These are phyloP conservation scores for Hoplias malabaricus DNA, from an alignment of 2,113 vertebrate species.

Conservation along the genomic window DNA sequence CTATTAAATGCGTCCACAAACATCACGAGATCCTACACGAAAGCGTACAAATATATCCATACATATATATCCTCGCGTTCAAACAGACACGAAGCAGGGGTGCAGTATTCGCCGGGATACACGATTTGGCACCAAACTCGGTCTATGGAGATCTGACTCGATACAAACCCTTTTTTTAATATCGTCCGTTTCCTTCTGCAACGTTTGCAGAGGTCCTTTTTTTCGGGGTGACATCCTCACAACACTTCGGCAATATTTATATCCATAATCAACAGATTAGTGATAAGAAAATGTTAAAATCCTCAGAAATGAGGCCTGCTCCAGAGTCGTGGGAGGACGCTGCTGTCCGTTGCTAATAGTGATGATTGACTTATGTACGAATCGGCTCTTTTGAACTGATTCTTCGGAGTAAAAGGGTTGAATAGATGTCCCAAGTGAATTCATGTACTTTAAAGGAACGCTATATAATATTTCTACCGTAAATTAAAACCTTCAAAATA, in stretches of 20 bases:
- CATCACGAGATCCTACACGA: too few species aligned
- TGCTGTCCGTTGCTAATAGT: constrained; percentile 40
- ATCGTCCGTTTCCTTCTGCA: constrained; percentile 66
- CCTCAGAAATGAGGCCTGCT: not conserved
- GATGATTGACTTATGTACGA: not conserved
- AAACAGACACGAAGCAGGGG: not conserved
- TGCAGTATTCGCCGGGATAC: not conserved
- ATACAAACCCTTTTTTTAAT: constrained; percentile 60
- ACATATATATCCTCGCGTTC: not conserved
- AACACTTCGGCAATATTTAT: not conserved
- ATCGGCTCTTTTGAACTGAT: not conserved
- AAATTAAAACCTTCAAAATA: too few species aligned
- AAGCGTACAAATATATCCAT: too few species aligned
- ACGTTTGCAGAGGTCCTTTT: constrained; percentile 65
- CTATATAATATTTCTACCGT: too few species aligned
- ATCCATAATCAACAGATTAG: not conserved
- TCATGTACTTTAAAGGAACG: too few species aligned
- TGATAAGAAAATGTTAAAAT: not conserved
- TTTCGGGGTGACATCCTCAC: constrained; percentile 64
- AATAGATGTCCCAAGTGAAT: too few species aligned
- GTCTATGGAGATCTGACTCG: too few species aligned
- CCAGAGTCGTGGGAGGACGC: constrained; percentile 33
- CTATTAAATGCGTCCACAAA: too few species aligned
- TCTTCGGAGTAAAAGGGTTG: too few species aligned
- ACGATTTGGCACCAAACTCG: not conserved